These are phyloP conservation scores for Propithecus coquereli DNA, from an alignment of 2,113 vertebrate species.

Conservation along the genomic window DNA sequence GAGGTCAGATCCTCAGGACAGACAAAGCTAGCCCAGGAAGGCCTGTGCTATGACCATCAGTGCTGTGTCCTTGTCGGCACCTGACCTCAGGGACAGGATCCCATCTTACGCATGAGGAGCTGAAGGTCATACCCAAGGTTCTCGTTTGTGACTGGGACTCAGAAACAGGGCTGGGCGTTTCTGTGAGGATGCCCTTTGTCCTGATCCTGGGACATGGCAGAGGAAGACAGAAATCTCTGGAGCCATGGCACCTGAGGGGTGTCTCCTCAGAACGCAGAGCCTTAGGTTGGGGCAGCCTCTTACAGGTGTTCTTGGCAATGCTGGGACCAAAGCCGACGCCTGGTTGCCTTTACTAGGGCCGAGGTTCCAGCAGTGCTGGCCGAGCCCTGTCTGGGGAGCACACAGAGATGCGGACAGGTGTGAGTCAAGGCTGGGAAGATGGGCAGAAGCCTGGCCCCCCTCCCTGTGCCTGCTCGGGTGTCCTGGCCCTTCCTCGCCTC, in stretches of 20 bases:
- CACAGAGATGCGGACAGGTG: background rate
- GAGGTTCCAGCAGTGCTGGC: background rate
- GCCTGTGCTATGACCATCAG: too few relatives aligned
- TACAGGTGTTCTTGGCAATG: background rate
- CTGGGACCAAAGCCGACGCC: background rate
- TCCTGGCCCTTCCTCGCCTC: background rate
- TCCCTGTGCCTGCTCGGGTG: rapidly evolving
- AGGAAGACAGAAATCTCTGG: background rate
- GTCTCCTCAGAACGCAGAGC: background rate
- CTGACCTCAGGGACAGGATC: background rate
- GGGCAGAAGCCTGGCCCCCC: background rate
- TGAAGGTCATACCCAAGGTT: background rate
- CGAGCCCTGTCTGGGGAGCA: background rate
- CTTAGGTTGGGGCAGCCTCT: background rate
- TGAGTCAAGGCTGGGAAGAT: background rate
- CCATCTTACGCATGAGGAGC: background rate
- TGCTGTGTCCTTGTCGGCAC: background rate
- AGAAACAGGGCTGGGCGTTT: background rate
- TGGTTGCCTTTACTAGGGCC: background rate
- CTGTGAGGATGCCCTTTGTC: background rate
- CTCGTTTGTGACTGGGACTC: background rate
- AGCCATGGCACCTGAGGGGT: background rate
- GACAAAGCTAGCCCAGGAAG: too few relatives aligned
- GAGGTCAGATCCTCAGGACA: background rate
- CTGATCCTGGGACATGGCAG: background rate